Percentiles rank a stretch among this genome's conserved stretches.
These are phyloP conservation scores for Heliornis fulica DNA, from an alignment of 2,113 vertebrate genomes.

Conservation along the genomic window DNA sequence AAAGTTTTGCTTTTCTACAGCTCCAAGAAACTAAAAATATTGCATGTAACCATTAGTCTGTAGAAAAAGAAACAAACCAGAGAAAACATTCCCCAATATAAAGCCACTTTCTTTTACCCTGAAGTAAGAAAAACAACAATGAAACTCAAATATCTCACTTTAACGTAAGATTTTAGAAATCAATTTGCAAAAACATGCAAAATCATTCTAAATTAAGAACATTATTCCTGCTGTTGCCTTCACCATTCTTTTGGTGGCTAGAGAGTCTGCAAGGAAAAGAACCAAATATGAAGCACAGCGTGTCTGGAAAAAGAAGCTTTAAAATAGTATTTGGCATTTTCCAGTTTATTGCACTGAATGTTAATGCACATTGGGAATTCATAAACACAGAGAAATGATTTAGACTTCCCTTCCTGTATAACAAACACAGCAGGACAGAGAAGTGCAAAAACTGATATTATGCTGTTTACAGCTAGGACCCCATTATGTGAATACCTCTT, in stretches of 20 bases:
- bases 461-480: not conserved
- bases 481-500: not conserved
- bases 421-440: slow-evolving; percentile 9
- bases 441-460: not conserved
- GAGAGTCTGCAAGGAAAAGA: not conserved
- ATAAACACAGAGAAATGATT: slow-evolving; percentile 52
- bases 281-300: not conserved
- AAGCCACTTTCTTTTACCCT: not conserved
- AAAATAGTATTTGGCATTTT: slow-evolving; percentile 53
- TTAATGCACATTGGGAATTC: slow-evolving; percentile 57
- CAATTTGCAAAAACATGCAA: not conserved
- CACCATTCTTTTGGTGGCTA: not conserved
- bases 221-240: not conserved
- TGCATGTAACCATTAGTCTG: not conserved
- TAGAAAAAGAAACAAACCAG: not conserved
- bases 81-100: not conserved
- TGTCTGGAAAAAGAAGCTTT: slow-evolving; percentile 43
- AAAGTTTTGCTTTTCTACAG: not conserved
- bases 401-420: slow-evolving; percentile 24
- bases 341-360: slow-evolving; percentile 49
- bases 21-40: not conserved
- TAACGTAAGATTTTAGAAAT: not conserved
- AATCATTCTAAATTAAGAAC: not conserved
- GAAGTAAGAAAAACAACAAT: not conserved
- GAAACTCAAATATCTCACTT: not conserved